Percentiles rank a stretch among this genome's conserved stretches.
phyloP scores from a whole-genome alignment of 2,113 vertebrate species.

The Nothobranchius kuhntae region DNA sequence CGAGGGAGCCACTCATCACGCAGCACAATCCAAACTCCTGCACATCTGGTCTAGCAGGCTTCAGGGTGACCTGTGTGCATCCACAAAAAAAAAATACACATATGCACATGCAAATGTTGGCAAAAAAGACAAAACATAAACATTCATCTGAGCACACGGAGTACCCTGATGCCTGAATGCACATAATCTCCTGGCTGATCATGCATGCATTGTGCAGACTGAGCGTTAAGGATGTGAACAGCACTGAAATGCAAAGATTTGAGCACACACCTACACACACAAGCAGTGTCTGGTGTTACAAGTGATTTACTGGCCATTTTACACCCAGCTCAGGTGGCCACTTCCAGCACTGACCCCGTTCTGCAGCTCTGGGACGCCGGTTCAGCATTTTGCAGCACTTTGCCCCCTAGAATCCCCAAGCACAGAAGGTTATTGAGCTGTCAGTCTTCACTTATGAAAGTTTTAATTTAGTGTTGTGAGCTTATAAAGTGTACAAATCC shows the following conservation, averaged over 20 bases:
- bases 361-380: conserved; percentile 54
- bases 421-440: conserved; percentile 46
- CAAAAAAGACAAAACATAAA: conserved; percentile 46
- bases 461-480: conserved; percentile 46
- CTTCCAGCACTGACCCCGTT: conserved; percentile 60
- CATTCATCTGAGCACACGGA: conserved; percentile 37
- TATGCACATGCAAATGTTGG: conserved; percentile 42
- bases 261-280: background rate
- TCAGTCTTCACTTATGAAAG: conserved; percentile 60
- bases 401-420: conserved; percentile 39
- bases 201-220: conserved; percentile 48
- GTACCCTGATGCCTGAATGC: conserved; percentile 13
- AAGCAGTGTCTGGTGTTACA: conserved; percentile 26
- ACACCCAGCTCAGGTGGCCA: conserved; percentile 63
- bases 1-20: conserved; percentile 74
- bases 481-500: conserved; percentile 41
- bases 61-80: conserved; percentile 70
- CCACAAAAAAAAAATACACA: conserved; percentile 17
- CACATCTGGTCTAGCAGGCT: conserved; percentile 71
- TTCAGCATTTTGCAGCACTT: conserved; percentile 54
- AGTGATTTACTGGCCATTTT: conserved; percentile 66
- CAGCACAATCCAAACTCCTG: conserved; percentile 62
- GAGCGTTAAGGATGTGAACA: conserved; percentile 27
- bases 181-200: conserved; percentile 55
- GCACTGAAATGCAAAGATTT: conserved; percentile 36